Evolutionary conservation across 2,113 vertebrate species (phyloP).

Genomic region (Oryctolagus cuniculus): mOryCun1.1 NC_091435.1:94176001-94176500

Average conservation of each 20-base stretch:
- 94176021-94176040: constrained; percentile 97
- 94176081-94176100: constrained; percentile 98
- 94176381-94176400: neutral
- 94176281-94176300: neutral
- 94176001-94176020: constrained; percentile 99
- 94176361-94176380: neutral
- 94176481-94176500: too few relatives aligned
- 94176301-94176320: neutral
- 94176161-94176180: constrained; percentile 97
- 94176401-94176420: neutral
- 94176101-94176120: constrained; percentile 96
- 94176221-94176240: constrained; percentile 95
- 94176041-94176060: constrained; percentile 98
- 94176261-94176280: constrained; percentile 95
- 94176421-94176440: neutral
- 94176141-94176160: constrained; percentile 95
- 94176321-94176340: too few relatives aligned
- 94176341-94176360: neutral
- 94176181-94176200: constrained; percentile 99
- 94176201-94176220: constrained; percentile 99
- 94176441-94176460: neutral
- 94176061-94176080: constrained; percentile 97
- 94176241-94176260: constrained; percentile 95
- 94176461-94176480: neutral
- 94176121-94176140: constrained; percentile 98